Base-by-base conservation (phyloP, 2,888 invertebrate genomes). In the Proisotoma minuta region DNA sequence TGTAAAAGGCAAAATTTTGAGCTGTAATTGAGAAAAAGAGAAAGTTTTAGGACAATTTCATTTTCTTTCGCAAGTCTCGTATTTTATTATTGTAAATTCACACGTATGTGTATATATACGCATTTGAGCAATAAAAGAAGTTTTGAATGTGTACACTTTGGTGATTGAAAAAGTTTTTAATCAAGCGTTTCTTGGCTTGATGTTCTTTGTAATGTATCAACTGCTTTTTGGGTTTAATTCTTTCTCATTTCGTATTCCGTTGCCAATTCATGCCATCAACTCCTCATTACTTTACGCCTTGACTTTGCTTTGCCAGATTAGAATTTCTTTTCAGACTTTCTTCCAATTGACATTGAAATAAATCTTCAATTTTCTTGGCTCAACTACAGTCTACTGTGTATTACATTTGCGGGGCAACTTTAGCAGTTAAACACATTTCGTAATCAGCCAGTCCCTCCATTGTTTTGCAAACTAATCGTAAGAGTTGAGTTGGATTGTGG, bases 1-100 rank as follows among this genome's bases (percentile, higher is more conserved):
- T 81, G 77, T 92, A 92, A 75, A 89, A 89, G 54, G 88, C 83
- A 74, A 91, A 84, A 71, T 87, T 85, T 79, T 91, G 91, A 52
- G 87, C 89, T 84, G 77, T n/a, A 43, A 34, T 8, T 34, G 34
- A 18, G 20, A 12, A 43, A 5, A 43, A 15, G 34, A 34, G 34
- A 34, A 34, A 34, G 34, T 34, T 34, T 34, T 15, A 34, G 34
- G 34, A 34, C 34, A 5, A 43, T 43, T 43, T 43, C 15, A 43
- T 43, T 43, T 43, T 20, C 20, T 5, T 15, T 43, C 43, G 18
- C 43, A 43, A 43, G 4, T 43, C 5, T 20, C 43, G 20, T 43
- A 18, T 43, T 20, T 20, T 43, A 18, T 12, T 20, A n/a, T n/a
- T n/a, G n/a, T n/a, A n/a, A n/a, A n/a, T n/a, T n/a, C n/a, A n/a